Conservation (phyloP, 2,888 invertebrate species). For the Brachyopa scutellaris region DNA sequence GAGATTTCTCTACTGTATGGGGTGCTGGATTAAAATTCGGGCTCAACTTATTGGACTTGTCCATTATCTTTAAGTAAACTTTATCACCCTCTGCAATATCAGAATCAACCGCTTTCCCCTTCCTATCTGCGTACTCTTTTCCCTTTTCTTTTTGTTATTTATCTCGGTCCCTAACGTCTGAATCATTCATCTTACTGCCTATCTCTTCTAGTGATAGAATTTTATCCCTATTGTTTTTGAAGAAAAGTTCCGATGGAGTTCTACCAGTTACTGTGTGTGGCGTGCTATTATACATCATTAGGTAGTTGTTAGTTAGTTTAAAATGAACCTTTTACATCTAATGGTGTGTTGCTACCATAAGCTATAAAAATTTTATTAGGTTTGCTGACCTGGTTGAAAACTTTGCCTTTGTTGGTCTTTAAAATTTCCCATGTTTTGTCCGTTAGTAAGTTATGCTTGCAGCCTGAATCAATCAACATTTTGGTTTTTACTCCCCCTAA, state of each 20-base stretch:
- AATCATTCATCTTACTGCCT: not conserved
- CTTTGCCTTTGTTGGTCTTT: constrained; percentile 1
- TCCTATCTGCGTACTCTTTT: constrained; percentile 42
- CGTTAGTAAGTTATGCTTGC: constrained; percentile 9
- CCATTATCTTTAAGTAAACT: not conserved
- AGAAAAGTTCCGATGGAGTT: constrained; percentile 74
- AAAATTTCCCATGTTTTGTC: constrained; percentile 10
- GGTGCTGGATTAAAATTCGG: not conserved
- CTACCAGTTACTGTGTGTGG: constrained; percentile 75
- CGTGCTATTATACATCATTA: constrained; percentile 69
- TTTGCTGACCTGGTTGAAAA: constrained; percentile 6
- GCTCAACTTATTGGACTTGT: not conserved
- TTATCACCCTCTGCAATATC: not conserved
- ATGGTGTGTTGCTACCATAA: constrained; percentile 11
- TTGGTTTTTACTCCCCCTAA: constrained; percentile 1
- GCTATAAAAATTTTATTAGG: constrained; percentile 4
- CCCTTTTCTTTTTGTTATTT: constrained; percentile 32
- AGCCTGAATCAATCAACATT: constrained; percentile 14
- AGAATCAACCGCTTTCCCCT: constrained; percentile 9
- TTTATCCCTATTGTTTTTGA: constrained; percentile 74
- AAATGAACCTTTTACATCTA: constrained; percentile 8
- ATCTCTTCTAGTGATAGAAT: constrained; percentile 52
- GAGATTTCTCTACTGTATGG: too few species aligned
- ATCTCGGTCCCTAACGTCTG: constrained; percentile 14
- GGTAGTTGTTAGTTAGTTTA: constrained; percentile 58